A percentile compares a stretch with the other conserved stretches of the same genome.
phyloP scores from a whole-genome alignment of 2,888 invertebrate species.

The Eupelmus urozonus region DNA sequence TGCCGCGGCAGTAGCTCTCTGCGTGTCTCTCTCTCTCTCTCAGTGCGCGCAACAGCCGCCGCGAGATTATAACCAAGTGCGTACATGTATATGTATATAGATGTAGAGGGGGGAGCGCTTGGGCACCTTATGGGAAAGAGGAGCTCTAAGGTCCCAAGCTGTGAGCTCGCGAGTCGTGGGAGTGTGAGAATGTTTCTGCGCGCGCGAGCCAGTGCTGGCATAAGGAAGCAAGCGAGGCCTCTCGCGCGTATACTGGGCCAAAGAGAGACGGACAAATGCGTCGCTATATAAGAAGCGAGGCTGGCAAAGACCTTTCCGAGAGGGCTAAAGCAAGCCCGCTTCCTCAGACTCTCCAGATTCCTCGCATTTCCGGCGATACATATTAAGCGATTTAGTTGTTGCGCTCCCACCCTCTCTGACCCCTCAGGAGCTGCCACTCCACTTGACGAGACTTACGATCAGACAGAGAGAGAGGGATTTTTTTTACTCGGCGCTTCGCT shows the following conservation, averaged over 20 bases:
- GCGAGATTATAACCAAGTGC: neutral
- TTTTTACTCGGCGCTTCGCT: conserved; percentile 29
- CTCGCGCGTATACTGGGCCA: conserved; percentile 20
- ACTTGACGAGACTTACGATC: conserved; percentile 37
- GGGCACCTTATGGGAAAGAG: neutral
- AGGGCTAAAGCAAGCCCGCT: neutral
- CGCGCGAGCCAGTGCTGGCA: neutral
- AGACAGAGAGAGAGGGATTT: conserved; percentile 6
- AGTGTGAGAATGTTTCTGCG: conserved; percentile 48
- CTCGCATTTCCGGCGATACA: conserved; percentile 61
- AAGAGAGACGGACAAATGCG: neutral
- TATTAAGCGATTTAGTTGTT: conserved; percentile 57
- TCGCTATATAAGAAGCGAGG: conserved; percentile 16
- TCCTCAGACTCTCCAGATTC: conserved; percentile 54
- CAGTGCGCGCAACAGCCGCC: neutral
- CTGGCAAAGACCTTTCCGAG: conserved; percentile 28
- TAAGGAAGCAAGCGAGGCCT: neutral
- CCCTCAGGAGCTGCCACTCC: conserved; percentile 49
- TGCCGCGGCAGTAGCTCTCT: neutral
- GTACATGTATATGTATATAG: neutral
- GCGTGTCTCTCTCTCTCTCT: too few relatives aligned
- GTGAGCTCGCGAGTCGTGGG: conserved; percentile 26
- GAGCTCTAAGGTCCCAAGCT: conserved; percentile 1
- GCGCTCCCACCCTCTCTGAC: conserved; percentile 3
- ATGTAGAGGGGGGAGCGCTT: neutral